These are phyloP conservation scores for Ruditapes philippinarum DNA, from an alignment of 1,140 invertebrate species.

Conservation along the genomic window DNA sequence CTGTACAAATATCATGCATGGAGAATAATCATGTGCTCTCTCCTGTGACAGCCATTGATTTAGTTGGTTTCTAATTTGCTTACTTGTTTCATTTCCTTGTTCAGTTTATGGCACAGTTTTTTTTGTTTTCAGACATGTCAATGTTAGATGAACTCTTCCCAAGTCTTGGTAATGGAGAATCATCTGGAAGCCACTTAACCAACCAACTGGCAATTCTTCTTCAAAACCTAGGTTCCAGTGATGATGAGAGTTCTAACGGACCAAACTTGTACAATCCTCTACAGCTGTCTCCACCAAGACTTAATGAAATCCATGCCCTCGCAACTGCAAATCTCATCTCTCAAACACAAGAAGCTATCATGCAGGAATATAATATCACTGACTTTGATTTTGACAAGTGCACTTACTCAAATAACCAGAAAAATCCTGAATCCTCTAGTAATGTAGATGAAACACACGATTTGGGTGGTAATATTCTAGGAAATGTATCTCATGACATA, in stretches of 20 bases:
- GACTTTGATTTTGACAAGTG: not conserved
- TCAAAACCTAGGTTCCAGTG: slow-evolving; percentile 5
- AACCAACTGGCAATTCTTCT: slow-evolving; percentile 45
- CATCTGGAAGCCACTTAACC: slow-evolving; percentile 1
- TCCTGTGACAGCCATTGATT: too few relatives aligned
- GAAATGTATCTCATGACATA: not conserved
- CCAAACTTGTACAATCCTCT: slow-evolving; percentile 42
- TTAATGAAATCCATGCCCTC: slow-evolving; percentile 56
- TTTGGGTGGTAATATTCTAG: not conserved
- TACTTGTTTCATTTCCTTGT: too few relatives aligned
- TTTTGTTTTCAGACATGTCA: slow-evolving; percentile 12
- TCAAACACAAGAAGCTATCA: slow-evolving; percentile 63
- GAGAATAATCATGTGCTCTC: too few relatives aligned
- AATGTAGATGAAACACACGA: not conserved
- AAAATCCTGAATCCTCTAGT: not conserved
- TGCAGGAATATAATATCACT: slow-evolving; percentile 64
- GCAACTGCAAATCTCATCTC: slow-evolving; percentile 51
- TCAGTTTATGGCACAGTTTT: too few relatives aligned
- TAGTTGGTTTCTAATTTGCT: too few relatives aligned
- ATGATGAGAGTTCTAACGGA: slow-evolving; percentile 27
- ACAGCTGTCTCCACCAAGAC: slow-evolving; percentile 31
- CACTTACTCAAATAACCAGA: not conserved
- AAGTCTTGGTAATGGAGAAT: slow-evolving; percentile 24
- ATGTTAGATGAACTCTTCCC: slow-evolving; percentile 44
- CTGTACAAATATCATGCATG: too few relatives aligned